Evolutionary conservation across 2,113 vertebrate species (phyloP).

Genomic region (Puffinus mauretanicus): DNA sequence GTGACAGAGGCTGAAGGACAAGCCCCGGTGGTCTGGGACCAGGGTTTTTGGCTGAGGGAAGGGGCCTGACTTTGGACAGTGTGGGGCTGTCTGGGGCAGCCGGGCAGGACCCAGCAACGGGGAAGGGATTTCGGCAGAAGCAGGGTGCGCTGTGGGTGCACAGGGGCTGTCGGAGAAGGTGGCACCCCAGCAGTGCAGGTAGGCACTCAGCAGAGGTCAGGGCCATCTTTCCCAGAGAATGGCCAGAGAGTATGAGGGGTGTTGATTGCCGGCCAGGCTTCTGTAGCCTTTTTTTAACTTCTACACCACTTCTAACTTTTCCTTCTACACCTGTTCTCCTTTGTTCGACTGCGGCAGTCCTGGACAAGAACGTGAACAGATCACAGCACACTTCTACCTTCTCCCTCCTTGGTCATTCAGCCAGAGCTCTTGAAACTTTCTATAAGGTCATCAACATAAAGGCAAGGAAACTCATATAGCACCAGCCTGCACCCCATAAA

Average conservation of each 20-base stretch:
- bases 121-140: not conserved
- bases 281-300: not conserved
- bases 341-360: fast-evolving
- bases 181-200: not conserved
- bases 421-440: not conserved
- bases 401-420: not conserved
- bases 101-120: not conserved
- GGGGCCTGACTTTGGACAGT: not conserved
- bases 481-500: not conserved
- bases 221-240: not conserved
- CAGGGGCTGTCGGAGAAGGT: not conserved
- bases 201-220: not conserved
- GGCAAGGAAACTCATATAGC: not conserved
- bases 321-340: not conserved
- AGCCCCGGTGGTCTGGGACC: fast-evolving
- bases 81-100: not conserved
- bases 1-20: not conserved
- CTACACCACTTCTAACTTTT: not conserved
- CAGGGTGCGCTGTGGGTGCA: not conserved
- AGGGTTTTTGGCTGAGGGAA: fast-evolving
- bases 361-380: not conserved
- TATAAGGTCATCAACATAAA: not conserved
- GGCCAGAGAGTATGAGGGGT: not conserved
- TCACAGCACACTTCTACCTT: not conserved
- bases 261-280: fast-evolving